Evolutionary conservation across 1,140 invertebrate genomes (phyloP), one percentile per base, ranked within the genome.

Genomic region (Nasonia longicornis): DNA sequence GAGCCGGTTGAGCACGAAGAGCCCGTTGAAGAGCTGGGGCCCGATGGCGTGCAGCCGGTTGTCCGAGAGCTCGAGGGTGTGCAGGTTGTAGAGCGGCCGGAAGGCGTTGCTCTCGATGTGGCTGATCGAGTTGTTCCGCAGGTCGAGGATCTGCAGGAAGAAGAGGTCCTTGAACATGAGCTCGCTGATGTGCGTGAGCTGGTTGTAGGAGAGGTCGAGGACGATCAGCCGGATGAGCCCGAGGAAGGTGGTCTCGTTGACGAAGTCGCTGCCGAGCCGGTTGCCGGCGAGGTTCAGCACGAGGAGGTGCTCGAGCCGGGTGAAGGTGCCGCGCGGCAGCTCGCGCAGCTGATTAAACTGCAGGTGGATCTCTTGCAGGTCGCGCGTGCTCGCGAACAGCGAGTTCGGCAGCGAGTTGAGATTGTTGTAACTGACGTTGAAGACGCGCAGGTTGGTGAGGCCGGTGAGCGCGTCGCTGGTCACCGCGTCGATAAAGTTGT

Each of bases 71-170:
- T 97, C 96, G 11, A 98, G 88, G 2, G 95, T 96, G 86, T 97
- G 96, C 69, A 98, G 90, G 88, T 97, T 97, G 88, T 97, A 96
- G 4, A 97, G 91, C 0, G 95, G 95, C 83, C 96, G 86, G 86
- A 98, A 98, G 3, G 96, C 95, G 86, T 96, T 96, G 80, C 96
- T 95, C 89, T 96, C 95, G 80, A 97, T 96, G 83, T 94, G 95
- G 52, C 95, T 94, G 85, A 98, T 96, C 2, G 95, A 94, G 88
- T 98, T 98, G 86, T 97, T 96, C 82, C 96, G 93, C 72, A 98
- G 89, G 88, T 97, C 95, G 35, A 98, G 92, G 71, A 96, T 96
- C 92, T 98, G 96, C 81, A 98, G 90, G 86, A 96, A 95, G 86
- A 95, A 96, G 29, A 98, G 91, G 87, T 97, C 96, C 90, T 96